These are phyloP conservation scores for Paraplagusia blochii DNA, from an alignment of 2,113 vertebrate species.

Conservation along the genomic window DNA sequence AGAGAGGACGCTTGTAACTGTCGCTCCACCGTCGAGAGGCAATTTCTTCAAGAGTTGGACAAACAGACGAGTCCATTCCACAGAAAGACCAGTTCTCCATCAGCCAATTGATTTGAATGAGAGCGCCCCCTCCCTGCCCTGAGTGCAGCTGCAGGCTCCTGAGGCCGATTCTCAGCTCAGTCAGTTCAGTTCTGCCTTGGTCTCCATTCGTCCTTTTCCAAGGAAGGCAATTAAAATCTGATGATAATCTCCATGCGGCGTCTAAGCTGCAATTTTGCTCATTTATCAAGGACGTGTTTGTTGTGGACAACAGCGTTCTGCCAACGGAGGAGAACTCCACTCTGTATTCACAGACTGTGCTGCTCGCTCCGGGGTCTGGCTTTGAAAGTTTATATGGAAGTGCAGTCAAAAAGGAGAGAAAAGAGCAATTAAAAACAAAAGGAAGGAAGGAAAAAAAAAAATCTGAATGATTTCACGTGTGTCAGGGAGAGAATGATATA, in stretches of 20 bases:
- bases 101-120: conserved; percentile 54
- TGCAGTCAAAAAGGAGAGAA: too few species aligned
- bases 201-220: conserved; percentile 49
- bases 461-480: too few species aligned
- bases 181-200: conserved; percentile 31
- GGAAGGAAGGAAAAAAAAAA: too few species aligned
- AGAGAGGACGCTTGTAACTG: conserved; percentile 24
- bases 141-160: conserved; percentile 35
- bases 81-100: conserved; percentile 57
- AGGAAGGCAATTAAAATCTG: conserved; percentile 34
- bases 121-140: conserved; percentile 28
- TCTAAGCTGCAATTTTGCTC: conserved; percentile 2
- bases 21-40: conserved; percentile 56
- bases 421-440: too few species aligned
- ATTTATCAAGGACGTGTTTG: neutral
- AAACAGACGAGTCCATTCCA: conserved; percentile 47
- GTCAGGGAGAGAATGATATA: too few species aligned
- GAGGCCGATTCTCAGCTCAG: conserved; percentile 27
- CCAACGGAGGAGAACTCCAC: neutral
- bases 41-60: conserved; percentile 54
- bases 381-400: neutral
- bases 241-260: conserved; percentile 4
- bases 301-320: neutral
- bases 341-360: conserved; percentile 6
- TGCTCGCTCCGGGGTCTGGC: conserved; percentile 9